Evolutionary conservation across 2,797 vertebrate species (phyloP), one percentile per base, ranked within the genome.

Genomic region (Hybognathus amarus): DNA sequence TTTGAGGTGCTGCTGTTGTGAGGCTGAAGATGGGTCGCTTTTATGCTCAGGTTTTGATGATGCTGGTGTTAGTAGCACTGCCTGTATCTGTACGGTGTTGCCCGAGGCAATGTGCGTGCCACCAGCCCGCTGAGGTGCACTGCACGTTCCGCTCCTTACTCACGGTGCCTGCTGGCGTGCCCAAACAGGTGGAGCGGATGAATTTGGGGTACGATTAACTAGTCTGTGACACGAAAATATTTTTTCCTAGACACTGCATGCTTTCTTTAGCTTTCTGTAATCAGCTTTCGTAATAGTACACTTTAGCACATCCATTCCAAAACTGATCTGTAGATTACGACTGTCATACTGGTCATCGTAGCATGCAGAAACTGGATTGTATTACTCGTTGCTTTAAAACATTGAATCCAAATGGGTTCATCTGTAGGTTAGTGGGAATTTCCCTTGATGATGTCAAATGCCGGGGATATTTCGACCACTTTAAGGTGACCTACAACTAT

Each of bases 91-190:
- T 90, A 0, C 82, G 12, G 18, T 85, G 90, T 59, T 99, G 98
- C 56, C 98, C 98, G 22, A 94, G 90, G 0, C 93, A 94, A 2
- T 99, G 98, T 27, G 91, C 97, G 87, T 99, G 98, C 89, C 97
- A 97, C 27, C 93, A 96, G 27, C 94, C 95, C 79, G 91, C 92
- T 0, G 97, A 99, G 88, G 95, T 98, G 68, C 97, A 98, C 92
- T 99, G 98, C 94, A 98, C 97, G 24, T 99, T 99, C 87, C 95
- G 97, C 64, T 97, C 97, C 42, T 89, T 99, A 61, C 38, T 90
- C 38, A 64, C 92, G 0, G 91, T 99, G 87, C 97, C 97, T 0
- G 83, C 93, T 0, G 93, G 94, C 8, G 91, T 96, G 10, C 83
- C 95, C 0, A 91, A 73, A 74, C 88, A 94, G 0, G 95, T 96